Base-by-base conservation (phyloP, 2,113 vertebrate species). In the Morone chrysops region DNA sequence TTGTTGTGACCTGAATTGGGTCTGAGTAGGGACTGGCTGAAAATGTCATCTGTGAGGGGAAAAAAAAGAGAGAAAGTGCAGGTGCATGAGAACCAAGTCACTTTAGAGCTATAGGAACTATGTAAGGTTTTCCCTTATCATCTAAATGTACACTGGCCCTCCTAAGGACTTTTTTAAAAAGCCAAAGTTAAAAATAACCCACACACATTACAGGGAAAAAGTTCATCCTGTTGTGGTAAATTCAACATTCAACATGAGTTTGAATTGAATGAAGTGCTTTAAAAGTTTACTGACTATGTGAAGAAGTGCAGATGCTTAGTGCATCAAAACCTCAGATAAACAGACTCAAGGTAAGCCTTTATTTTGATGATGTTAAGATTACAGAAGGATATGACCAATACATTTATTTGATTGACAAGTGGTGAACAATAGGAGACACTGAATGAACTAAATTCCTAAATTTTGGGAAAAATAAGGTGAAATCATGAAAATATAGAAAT, bases 11-110 rank as follows among this genome's bases (percentile, higher is more conserved):
- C 75, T 96, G 93, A 0, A 99, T 96, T 76, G 96, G 96, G 83
- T 99, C 98, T 0, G 98, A 99, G 93, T 98, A 99, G 43, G 98
- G 98, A 86, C 98, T 99, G 92, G 97, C 97, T 41, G 97, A 97
- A 0, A 97, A 99, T 62, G 96, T 97, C 94, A 97, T 97, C 98
- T 99, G 94, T 67, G 83, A 80, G 84, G 57, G 84, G 18, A 85
- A 17, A 72, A 11, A 79, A 54, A 57, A 67, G 22, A 48, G 17
- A 5, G 16, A 40, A 45, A 53, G 40, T 13, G 18, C 53, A 80
- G 38, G 22, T 70, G 17, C 7, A 60, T 85, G 43, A 85, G 77
- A 76, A 70, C 7, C 12, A 20, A 76, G 68, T 60, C 54, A 60
- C 38, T 71, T 60, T 1, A 70, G 43, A 83, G 17, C 18, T 48